phyloP scores from a whole-genome alignment of 2,888 invertebrate genomes.

The Ophion slaviceki region DNA sequence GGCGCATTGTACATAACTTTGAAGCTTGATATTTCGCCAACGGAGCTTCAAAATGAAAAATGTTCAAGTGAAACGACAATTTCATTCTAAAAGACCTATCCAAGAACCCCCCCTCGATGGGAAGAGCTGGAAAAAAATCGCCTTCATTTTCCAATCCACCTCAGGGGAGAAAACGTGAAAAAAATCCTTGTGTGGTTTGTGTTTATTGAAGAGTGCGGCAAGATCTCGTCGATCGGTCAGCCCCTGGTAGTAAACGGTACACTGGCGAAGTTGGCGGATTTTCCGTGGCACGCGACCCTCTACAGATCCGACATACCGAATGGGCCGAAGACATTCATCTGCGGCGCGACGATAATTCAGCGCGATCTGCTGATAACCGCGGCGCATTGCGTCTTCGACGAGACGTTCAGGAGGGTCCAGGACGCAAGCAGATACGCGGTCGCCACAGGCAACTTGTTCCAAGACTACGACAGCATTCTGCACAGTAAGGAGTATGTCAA shows the following conservation, averaged over 20 bases:
- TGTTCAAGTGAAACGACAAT: too few relatives aligned
- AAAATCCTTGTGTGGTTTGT: neutral
- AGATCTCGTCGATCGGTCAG: constrained; percentile 41
- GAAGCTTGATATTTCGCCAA: too few relatives aligned
- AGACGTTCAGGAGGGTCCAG: constrained; percentile 62
- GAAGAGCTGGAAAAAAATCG: too few relatives aligned
- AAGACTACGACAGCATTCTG: constrained; percentile 74
- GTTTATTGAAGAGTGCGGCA: constrained; percentile 79
- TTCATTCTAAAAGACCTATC: too few relatives aligned
- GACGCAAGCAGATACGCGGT: constrained; percentile 72
- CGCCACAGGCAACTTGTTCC: constrained; percentile 80
- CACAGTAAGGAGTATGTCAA: constrained; percentile 72
- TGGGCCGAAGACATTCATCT: constrained; percentile 75
- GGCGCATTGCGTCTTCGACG: constrained; percentile 83
- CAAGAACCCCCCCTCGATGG: too few relatives aligned
- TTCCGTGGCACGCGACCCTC: constrained; percentile 82
- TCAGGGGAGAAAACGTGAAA: too few relatives aligned
- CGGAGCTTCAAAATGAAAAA: too few relatives aligned
- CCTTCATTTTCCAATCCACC: too few relatives aligned
- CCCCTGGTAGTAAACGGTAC: constrained; percentile 75
- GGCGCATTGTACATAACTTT: too few relatives aligned
- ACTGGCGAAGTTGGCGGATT: constrained; percentile 75
- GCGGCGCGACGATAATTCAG: constrained; percentile 82
- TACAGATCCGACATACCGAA: constrained; percentile 69
- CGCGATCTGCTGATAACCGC: constrained; percentile 81